phyloP scores from a whole-genome alignment of 1,140 invertebrate genomes.

The Episyrphus balteatus region DNA sequence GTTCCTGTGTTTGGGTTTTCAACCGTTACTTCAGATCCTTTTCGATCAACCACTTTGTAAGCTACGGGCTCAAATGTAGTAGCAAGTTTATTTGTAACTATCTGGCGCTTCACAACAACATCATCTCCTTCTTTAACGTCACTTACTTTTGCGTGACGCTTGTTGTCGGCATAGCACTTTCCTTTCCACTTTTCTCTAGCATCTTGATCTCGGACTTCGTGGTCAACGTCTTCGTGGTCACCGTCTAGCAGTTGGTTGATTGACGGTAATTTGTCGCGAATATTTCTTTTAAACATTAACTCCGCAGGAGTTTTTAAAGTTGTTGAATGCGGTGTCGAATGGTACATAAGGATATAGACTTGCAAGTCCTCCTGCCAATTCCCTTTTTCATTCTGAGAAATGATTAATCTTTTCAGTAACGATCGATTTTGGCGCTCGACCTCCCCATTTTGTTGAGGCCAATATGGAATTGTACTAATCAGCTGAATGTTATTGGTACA shows the following conservation, averaged over 20 bases:
- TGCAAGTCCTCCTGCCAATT: constrained; percentile 14
- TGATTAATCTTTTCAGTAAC: constrained; percentile 22
- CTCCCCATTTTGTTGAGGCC: constrained; percentile 20
- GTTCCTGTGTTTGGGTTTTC: too few relatives aligned
- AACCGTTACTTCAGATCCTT: too few relatives aligned
- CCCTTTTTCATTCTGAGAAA: constrained; percentile 11
- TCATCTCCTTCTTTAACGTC: too few relatives aligned
- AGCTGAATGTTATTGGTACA: constrained; percentile 6
- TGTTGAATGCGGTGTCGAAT: constrained; percentile 15
- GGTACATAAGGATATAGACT: constrained; percentile 25
- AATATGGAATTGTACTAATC: constrained; percentile 9
- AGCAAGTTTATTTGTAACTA: too few relatives aligned
- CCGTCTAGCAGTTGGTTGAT: background rate
- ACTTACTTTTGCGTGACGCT: too few relatives aligned
- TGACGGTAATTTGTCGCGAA: background rate
- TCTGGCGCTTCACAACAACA: too few relatives aligned
- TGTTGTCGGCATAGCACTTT: too few relatives aligned
- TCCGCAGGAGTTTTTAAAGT: background rate
- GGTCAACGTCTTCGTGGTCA: too few relatives aligned
- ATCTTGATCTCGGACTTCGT: background rate
- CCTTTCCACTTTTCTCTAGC: background rate
- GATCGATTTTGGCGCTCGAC: constrained; percentile 21
- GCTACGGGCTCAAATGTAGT: too few relatives aligned
- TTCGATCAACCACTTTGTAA: too few relatives aligned
- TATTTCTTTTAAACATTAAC: background rate